Conservation (phyloP, 2,113 vertebrate species). For the Suricata suricatta region DNA sequence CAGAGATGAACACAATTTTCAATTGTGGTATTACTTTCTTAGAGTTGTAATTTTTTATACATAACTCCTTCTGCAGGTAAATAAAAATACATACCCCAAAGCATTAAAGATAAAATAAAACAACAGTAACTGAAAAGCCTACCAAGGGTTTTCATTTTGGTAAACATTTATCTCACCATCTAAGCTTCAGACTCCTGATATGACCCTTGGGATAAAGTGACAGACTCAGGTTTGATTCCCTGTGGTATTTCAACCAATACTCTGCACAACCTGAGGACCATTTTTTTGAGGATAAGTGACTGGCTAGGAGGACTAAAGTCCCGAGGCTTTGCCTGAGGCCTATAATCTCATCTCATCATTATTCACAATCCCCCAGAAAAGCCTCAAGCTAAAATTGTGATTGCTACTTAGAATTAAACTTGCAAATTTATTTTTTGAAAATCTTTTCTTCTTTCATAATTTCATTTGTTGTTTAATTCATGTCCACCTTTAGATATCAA, state of each 20-base stretch:
- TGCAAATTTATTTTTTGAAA: conserved; percentile 40
- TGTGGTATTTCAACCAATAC: conserved; percentile 5
- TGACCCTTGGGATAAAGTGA: conserved; percentile 15
- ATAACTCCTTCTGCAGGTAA: conserved; percentile 6
- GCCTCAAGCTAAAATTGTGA: conserved; percentile 44
- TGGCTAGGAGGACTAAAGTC: neutral
- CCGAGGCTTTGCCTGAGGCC: conserved; percentile 8
- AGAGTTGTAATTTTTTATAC: conserved; percentile 2
- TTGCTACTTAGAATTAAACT: conserved; percentile 45
- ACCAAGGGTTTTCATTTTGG: neutral
- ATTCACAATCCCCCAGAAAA: conserved; percentile 42
- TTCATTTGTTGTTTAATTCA: conserved; percentile 50
- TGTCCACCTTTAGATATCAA: neutral
- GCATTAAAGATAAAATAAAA: conserved; percentile 42
- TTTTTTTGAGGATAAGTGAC: conserved; percentile 29
- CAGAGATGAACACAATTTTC: conserved; percentile 31
- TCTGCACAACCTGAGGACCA: neutral
- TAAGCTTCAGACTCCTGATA: conserved; percentile 40
- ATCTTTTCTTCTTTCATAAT: conserved; percentile 22
- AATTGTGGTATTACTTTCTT: conserved; percentile 32
- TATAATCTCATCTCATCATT: conserved; percentile 39
- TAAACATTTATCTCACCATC: conserved; percentile 25
- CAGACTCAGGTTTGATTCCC: conserved; percentile 9
- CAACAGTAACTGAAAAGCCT: conserved; percentile 9
- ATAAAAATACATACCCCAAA: conserved; percentile 30